These are phyloP conservation scores for Varanus salvator DNA, from an alignment of 2,113 vertebrate genomes.

Conservation along the genomic window DNA sequence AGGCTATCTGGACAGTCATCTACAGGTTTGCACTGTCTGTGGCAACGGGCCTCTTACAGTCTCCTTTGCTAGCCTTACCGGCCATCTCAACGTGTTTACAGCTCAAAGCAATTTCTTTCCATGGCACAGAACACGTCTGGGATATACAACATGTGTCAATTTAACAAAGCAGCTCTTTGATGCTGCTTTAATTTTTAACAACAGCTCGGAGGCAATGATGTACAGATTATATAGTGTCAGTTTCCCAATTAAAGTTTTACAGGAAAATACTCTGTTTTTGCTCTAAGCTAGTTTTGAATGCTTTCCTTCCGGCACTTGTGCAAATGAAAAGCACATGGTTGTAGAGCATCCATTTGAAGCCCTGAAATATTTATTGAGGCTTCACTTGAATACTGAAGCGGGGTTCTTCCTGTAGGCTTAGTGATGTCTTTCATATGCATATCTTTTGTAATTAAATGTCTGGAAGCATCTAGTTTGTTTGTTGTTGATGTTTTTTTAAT, in stretches of 20 bases:
- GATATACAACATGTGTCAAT: conserved; percentile 75
- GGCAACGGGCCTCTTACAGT: conserved; percentile 20
- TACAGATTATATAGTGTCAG: conserved; percentile 79
- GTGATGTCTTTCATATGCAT: conserved; percentile 69
- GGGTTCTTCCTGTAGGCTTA: conserved; percentile 75
- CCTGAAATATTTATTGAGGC: conserved; percentile 78
- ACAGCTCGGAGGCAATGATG: conserved; percentile 72
- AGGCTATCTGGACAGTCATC: not conserved
- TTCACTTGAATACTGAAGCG: conserved; percentile 66
- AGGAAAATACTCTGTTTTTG: conserved; percentile 74
- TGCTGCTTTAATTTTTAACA: conserved; percentile 78
- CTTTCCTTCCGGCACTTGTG: conserved; percentile 71
- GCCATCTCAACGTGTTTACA: conserved; percentile 57
- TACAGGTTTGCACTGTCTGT: not conserved
- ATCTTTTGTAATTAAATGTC: conserved; percentile 77
- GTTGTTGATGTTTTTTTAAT: conserved; percentile 47
- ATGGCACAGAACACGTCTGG: conserved; percentile 67
- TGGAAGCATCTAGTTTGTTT: conserved; percentile 50
- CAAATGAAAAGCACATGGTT: conserved; percentile 72
- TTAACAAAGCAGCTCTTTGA: conserved; percentile 77
- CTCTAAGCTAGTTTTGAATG: conserved; percentile 68
- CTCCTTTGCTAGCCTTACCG: conserved; percentile 22
- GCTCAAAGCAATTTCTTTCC: conserved; percentile 70
- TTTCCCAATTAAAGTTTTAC: conserved; percentile 80
- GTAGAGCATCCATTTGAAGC: conserved; percentile 77